Evolutionary conservation across 1,140 invertebrate genomes (phyloP), one percentile per base, ranked within the genome.

Genomic region (Cotesia typhae): DNA sequence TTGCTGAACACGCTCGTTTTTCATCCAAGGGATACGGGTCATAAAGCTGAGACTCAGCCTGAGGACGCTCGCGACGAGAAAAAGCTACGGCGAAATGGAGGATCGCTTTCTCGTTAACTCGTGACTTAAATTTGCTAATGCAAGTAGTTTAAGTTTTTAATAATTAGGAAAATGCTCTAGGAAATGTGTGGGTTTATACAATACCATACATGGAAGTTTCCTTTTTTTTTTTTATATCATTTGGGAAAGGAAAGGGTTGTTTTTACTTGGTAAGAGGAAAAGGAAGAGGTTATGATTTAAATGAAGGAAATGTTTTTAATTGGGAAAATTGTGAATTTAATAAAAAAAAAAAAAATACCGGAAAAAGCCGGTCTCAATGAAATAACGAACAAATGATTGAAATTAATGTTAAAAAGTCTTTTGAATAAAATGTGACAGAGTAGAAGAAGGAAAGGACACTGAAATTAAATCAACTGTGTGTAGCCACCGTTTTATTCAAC

Each of bases 1-100:
- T 72, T 72, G 57, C 55, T 67, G 66, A 67, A 67, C 66, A 67
- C 66, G 51, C 66, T 67, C 66, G 51, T 67, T 67, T 67, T 55
- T 67, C 51, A 67, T 67, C 10, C 52, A 35, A 7, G 38, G 66
- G 12, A 66, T 66, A 67, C 51, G 51, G 66, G 51, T 55, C 66
- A 67, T 67, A 55, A 67, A 67, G 20, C 66, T 55, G 51, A 35
- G 38, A 38, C 53, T 67, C 36, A 67, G 53, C 3, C 66, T 55
- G 51, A 35, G 38, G 64, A 52, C 37, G 51, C 12, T 67, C 20
- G 53, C 28, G 28, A 28, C 28, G 3, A 28, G 28, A 28, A 28
- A 28, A 3, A 28, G 28, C 28, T 28, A 28, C 28, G 28, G 28
- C 66, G 38, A 55, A 67, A 67, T 67, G 41, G 41, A 52, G 7